Percentiles rank a stretch among this genome's conserved stretches.
phyloP scores from a whole-genome alignment of 2,797 vertebrate species.

The Muscicapa comitata region DNA sequence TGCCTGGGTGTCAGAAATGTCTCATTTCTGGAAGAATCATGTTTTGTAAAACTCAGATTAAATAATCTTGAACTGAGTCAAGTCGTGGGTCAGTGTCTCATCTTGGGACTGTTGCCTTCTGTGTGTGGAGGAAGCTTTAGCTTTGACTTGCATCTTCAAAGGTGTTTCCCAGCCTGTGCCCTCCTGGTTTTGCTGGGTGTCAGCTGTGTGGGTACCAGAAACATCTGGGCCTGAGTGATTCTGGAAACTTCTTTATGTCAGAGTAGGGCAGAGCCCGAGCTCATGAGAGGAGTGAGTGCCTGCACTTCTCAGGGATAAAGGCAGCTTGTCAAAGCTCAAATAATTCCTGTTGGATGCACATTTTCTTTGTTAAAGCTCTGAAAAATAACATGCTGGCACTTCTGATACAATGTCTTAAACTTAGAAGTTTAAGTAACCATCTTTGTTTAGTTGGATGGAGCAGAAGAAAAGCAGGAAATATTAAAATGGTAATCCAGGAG shows the following conservation, averaged over 20 bases:
- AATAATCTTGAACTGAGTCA: not conserved
- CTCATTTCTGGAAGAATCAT: accelerated
- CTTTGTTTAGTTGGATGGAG: not conserved
- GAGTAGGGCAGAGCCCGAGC: not conserved
- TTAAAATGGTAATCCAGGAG: not conserved
- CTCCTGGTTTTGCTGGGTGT: not conserved
- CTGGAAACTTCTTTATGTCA: not conserved
- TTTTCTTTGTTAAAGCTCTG: not conserved
- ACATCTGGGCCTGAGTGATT: not conserved
- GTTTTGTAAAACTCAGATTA: not conserved
- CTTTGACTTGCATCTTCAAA: not conserved
- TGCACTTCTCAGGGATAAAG: not conserved
- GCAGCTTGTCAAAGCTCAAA: not conserved
- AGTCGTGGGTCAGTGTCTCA: not conserved
- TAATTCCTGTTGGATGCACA: not conserved
- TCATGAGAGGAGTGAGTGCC: not conserved
- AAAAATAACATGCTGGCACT: not conserved
- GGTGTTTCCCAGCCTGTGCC: not conserved
- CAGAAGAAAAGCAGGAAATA: not conserved
- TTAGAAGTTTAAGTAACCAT: not conserved
- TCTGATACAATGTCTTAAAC: not conserved
- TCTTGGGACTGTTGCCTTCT: not conserved
- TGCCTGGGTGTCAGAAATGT: not conserved
- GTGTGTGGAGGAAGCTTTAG: not conserved
- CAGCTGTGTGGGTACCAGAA: not conserved